Evolutionary conservation across 1,140 invertebrate genomes (phyloP).

Genomic region (Monomorium pharaonis): DNA sequence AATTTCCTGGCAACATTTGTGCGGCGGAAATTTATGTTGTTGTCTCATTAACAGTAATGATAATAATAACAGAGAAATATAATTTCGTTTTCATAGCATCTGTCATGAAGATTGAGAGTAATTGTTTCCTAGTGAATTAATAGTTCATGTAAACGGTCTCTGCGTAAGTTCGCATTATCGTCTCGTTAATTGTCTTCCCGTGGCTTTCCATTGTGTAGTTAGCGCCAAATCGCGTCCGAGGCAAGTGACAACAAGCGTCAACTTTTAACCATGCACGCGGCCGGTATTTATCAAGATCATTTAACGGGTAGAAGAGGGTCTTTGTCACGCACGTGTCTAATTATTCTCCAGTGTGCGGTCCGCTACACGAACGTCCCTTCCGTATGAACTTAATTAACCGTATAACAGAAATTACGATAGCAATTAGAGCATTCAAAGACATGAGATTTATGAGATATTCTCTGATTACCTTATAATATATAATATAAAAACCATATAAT

Average conservation of each 20-base stretch:
- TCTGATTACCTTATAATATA: neutral
- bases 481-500: neutral
- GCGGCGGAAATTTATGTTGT: slow-evolving; percentile 11
- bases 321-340: slow-evolving; percentile 55
- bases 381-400: slow-evolving; percentile 45
- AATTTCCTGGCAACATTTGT: slow-evolving; percentile 38
- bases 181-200: neutral
- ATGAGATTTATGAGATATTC: slow-evolving; percentile 3
- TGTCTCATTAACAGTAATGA: slow-evolving; percentile 45
- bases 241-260: slow-evolving; percentile 48
- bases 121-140: slow-evolving; percentile 28
- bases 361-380: neutral
- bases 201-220: neutral
- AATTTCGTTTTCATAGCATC: slow-evolving; percentile 21
- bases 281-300: slow-evolving; percentile 54
- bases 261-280: slow-evolving; percentile 37
- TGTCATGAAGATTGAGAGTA: slow-evolving; percentile 8
- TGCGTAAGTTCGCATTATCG: neutral
- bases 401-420: slow-evolving; percentile 48
- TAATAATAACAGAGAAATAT: slow-evolving; percentile 28
- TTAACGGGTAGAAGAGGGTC: slow-evolving; percentile 41
- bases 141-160: slow-evolving; percentile 8
- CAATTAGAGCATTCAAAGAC: slow-evolving; percentile 46
- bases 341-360: slow-evolving; percentile 39
- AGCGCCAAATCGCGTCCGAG: slow-evolving; percentile 18